A percentile compares a stretch with the other conserved stretches of the same genome.
These are phyloP conservation scores for Pheosia gnoma DNA, from an alignment of 2,888 invertebrate species.

Conservation along the genomic window DNA sequence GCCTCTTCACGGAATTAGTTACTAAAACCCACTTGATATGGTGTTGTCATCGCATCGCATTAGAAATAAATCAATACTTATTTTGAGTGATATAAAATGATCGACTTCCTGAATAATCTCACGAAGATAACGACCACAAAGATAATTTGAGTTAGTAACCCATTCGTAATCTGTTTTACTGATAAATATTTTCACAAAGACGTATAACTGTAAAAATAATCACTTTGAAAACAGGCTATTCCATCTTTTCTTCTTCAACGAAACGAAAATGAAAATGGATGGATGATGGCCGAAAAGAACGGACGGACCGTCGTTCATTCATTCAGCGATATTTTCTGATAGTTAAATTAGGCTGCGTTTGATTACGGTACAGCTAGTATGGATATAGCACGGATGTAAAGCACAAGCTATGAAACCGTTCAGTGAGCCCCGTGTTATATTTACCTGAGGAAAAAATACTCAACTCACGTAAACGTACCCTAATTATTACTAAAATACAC, in stretches of 20 bases:
- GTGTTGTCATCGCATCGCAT: conserved; percentile 61
- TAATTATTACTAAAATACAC: no score
- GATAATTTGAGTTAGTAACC: neutral
- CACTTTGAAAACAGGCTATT: neutral
- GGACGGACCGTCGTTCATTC: no score
- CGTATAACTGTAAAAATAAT: neutral
- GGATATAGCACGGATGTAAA: no score
- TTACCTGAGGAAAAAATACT: no score
- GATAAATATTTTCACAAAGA: neutral
- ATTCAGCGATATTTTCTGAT: no score
- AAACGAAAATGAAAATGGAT: neutral
- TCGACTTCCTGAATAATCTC: conserved; percentile 22
- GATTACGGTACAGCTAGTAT: no score
- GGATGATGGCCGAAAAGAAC: no score
- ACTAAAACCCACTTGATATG: conserved; percentile 58
- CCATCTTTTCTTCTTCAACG: neutral
- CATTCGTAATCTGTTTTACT: neutral
- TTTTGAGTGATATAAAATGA: conserved; percentile 39
- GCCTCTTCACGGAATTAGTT: conserved; percentile 39
- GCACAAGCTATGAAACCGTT: no score
- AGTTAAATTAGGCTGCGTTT: no score
- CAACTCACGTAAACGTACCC: no score
- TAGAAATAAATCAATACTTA: conserved; percentile 66
- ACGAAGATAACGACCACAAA: conserved; percentile 4
- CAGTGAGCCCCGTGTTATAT: no score